Evolutionary conservation across 2,797 vertebrate genomes (phyloP), one percentile per base, ranked within the genome.

Genomic region (Esox masquinongy): DNA sequence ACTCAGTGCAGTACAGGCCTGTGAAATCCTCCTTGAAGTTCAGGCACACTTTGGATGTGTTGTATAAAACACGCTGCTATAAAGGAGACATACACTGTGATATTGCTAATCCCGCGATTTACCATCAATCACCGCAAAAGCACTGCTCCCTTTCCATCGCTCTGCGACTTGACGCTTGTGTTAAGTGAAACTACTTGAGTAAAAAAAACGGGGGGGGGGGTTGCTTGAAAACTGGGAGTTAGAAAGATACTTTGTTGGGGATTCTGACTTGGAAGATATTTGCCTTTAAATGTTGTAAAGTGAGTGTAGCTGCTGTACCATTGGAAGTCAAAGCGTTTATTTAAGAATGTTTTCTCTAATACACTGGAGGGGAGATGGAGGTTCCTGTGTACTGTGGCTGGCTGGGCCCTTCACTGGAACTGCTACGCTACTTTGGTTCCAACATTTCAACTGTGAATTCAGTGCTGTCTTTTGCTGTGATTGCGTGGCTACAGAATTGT

Each of bases 31-130:
- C 77, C 67, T 70, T 70, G 72, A 75, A 72, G 68, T 49, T 22
- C 73, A 59, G 59, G 50, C 70, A 36, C 49, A 11, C 73, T 43
- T 70, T 68, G 50, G 61, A 75, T 26, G 63, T 68, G 69, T 70
- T 29, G 59, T 70, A 29, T 68, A 75, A 63, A 71, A 59, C 47
- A 39, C 17, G 47, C 15, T 31, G 43, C 71, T 47, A 47, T 72
- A 47, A 68, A 67, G 73, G 43, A 79, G 63, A 34, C 64, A 73
- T 29, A 70, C 78, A 66, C 78, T 53, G 66, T 63, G 70, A 73
- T 76, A 76, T 29, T 59, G 63, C 73, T 75, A 68, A 75, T 72
- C 73, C 70, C 43, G 56, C 53, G 36, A 53, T 80, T 76, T 80
- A 49, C 70, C 66, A 51, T 59, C 70, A 76, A 68, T 76, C 56